These are phyloP conservation scores for Rotaria sp. DNA, from an alignment of 2,888 invertebrate genomes.

Conservation along the genomic window DNA sequence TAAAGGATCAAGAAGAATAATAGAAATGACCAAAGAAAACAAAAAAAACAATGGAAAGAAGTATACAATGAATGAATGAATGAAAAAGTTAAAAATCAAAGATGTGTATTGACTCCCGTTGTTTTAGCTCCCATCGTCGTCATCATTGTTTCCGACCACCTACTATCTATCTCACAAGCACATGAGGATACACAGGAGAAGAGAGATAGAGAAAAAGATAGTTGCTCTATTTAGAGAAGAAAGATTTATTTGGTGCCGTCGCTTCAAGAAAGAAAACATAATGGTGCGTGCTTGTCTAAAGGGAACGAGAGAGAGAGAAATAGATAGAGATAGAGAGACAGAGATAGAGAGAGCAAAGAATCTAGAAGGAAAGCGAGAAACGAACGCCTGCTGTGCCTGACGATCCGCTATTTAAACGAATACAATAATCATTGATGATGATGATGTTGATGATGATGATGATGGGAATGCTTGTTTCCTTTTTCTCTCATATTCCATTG, in stretches of 20 bases:
- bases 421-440: slow-evolving; percentile 5
- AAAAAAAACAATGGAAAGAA: background rate
- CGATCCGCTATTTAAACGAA: background rate
- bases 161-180: background rate
- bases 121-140: background rate
- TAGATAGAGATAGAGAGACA: background rate
- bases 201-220: background rate
- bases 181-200: background rate
- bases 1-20: background rate
- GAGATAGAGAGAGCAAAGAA: background rate
- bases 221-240: background rate
- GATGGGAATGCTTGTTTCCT: background rate
- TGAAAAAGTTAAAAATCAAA: background rate
- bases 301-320: background rate
- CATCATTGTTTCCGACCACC: background rate
- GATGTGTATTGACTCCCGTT: background rate
- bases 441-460: background rate
- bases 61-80: background rate
- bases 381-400: background rate
- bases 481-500: background rate
- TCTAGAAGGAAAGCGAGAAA: background rate
- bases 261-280: background rate
- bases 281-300: background rate
- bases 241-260: background rate
- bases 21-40: background rate